A percentile compares a stretch with the other conserved stretches of the same genome.
Evolutionary conservation across 2,888 invertebrate species (phyloP).

Genomic region (Bursaphelenchus okinawaensis): DNA sequence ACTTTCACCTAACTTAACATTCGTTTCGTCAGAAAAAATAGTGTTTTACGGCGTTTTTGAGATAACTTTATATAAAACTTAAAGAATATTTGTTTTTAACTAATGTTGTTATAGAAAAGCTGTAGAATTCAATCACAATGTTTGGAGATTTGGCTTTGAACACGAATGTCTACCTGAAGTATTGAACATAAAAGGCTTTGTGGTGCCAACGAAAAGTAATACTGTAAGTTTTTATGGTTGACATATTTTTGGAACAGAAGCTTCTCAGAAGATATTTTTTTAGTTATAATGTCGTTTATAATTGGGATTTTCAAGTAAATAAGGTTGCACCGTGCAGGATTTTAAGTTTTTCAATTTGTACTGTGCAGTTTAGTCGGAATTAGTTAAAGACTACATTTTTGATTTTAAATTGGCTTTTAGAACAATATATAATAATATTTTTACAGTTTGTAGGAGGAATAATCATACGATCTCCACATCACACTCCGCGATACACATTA

Average conservation of each 20-base stretch:
- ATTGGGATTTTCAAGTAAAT: too few species aligned
- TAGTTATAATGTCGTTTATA: too few species aligned
- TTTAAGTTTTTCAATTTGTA: not conserved
- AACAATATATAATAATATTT: too few species aligned
- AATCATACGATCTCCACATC: constrained; percentile 22
- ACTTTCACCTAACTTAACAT: too few species aligned
- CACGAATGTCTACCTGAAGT: constrained; percentile 36
- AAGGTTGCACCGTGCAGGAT: too few species aligned
- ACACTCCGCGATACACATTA: constrained; percentile 31
- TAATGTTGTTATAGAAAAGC: not conserved
- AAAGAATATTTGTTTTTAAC: too few species aligned
- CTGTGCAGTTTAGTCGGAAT: not conserved
- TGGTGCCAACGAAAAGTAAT: constrained; percentile 22
- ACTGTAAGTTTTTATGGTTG: constrained; percentile 29
- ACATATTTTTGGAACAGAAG: not conserved
- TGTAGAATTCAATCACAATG: constrained; percentile 14
- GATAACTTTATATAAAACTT: too few species aligned
- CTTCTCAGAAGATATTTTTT: not conserved
- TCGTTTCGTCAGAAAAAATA: too few species aligned
- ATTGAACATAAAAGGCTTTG: constrained; percentile 27
- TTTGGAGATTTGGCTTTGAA: constrained; percentile 26
- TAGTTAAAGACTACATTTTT: too few species aligned
- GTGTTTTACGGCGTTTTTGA: too few species aligned
- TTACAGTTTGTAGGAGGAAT: constrained; percentile 35
- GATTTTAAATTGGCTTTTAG: too few species aligned